Evolutionary conservation across 1,140 invertebrate species (phyloP).

Genomic region (Triops longicaudatus): DNA sequence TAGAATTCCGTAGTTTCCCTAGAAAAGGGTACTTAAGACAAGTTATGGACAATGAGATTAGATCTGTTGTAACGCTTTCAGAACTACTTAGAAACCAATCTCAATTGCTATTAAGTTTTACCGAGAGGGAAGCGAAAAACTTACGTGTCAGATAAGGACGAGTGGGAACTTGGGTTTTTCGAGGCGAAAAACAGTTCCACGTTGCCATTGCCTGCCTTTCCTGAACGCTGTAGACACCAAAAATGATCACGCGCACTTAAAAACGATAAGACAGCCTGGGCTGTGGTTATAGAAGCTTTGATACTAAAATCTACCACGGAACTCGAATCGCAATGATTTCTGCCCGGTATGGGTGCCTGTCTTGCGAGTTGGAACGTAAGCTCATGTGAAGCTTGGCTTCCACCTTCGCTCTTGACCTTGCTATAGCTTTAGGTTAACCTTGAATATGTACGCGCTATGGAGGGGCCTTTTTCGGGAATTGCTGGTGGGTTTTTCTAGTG

Average conservation of each 20-base stretch:
- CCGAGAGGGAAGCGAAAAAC: not conserved
- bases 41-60: too few species aligned
- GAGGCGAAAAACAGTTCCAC: conserved; percentile 3
- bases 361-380: not conserved
- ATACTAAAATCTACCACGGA: too few species aligned
- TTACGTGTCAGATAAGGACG: not conserved
- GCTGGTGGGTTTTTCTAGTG: not conserved
- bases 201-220: not conserved
- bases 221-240: not conserved
- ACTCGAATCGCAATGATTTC: not conserved
- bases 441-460: not conserved
- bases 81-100: not conserved
- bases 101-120: not conserved
- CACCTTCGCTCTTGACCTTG: not conserved
- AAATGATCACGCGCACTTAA: not conserved
- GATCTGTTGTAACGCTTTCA: too few species aligned
- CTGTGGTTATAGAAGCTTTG: too few species aligned
- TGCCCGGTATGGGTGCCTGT: not conserved
- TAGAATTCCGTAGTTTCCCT: too few species aligned
- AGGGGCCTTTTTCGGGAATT: not conserved
- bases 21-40: too few species aligned
- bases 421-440: not conserved
- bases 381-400: not conserved
- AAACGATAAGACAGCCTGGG: too few species aligned
- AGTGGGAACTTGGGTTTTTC: not conserved